Evolutionary conservation across 1,140 invertebrate species (phyloP).

Genomic region (Apis dorsata): DNA sequence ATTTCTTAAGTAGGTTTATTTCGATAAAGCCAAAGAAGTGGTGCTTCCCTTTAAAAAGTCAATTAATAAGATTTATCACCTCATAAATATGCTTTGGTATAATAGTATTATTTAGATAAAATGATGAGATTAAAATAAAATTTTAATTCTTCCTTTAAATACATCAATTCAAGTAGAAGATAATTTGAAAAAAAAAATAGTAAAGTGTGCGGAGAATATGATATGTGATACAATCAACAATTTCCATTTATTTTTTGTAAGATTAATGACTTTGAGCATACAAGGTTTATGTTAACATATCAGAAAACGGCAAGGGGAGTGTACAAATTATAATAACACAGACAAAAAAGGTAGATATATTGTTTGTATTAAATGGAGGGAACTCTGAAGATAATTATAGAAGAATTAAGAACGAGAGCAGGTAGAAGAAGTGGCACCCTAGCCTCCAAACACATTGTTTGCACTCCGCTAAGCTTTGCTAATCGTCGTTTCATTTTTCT

Average conservation of each 20-base stretch:
- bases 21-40: slow-evolving; percentile 51
- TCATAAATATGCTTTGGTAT: slow-evolving; percentile 31
- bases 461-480: slow-evolving; percentile 84
- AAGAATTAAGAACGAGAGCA: slow-evolving; percentile 57
- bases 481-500: slow-evolving; percentile 67
- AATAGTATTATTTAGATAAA: slow-evolving; percentile 38
- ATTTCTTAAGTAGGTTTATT: slow-evolving; percentile 46
- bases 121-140: slow-evolving; percentile 30
- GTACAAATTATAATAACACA: slow-evolving; percentile 48
- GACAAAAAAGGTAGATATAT: slow-evolving; percentile 4
- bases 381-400: slow-evolving; percentile 35
- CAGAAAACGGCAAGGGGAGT: slow-evolving; percentile 53
- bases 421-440: slow-evolving; percentile 80
- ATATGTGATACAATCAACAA: slow-evolving; percentile 43
- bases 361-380: slow-evolving; percentile 31
- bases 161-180: slow-evolving; percentile 43
- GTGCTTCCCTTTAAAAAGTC: slow-evolving; percentile 65
- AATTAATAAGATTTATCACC: slow-evolving; percentile 58
- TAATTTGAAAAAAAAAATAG: slow-evolving; percentile 23
- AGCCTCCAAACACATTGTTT: slow-evolving; percentile 95
- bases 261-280: slow-evolving; percentile 63
- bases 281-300: slow-evolving; percentile 58
- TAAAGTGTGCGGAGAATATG: slow-evolving; percentile 49
- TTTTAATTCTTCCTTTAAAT: slow-evolving; percentile 57
- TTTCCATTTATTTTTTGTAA: slow-evolving; percentile 58